Evolutionary conservation across 2,888 invertebrate genomes (phyloP), one percentile per base, ranked within the genome.

Genomic region (Drosophila ustulata): DNA sequence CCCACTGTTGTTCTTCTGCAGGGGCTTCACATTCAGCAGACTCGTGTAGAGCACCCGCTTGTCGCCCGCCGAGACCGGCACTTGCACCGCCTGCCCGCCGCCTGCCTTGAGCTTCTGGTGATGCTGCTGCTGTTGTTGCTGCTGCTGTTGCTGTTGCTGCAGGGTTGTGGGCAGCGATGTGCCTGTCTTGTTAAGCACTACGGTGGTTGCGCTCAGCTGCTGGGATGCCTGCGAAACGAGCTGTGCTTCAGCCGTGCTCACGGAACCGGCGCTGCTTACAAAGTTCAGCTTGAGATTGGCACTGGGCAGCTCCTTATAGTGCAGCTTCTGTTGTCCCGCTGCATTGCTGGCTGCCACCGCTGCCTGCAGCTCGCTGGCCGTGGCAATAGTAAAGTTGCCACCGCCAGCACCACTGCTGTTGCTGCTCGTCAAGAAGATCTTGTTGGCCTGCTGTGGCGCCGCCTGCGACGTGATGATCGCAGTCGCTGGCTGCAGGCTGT

Each of bases 241-340:
- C 34, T 37, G 37, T 43, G 87, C 86, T 7, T 88, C 71, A 3
- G 49, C 58, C 11, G 67, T 75, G 13, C 67, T 78, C 2, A 51
- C 75, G 3, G 51, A 62, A 0, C 55, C 65, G 0, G 86, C 66
- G 25, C 83, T 89, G 66, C 91, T 90, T 4, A 92, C 91, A 66
- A 92, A 89, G 72, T 92, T 92, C 62, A 92, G 80, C 78, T 92
- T 92, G 3, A 92, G 84, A 82, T 92, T 92, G 26, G 92, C 83
- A 65, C 91, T 91, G 45, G 90, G 86, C 61, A 92, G 76, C 26
- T 91, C 90, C 74, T 91, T 91, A 66, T 91, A 92, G 63, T 91
- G 92, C 2, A 92, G 80, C 73, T 92, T 92, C 59, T 91, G 91
- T 32, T 84, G 71, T 9, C 11, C 65, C 1, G 55, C 66, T 26